A percentile compares a stretch with the other conserved stretches of the same genome.
Evolutionary conservation across 2,797 vertebrate genomes (phyloP).

Genomic region (Anguilla marmorata): DNA sequence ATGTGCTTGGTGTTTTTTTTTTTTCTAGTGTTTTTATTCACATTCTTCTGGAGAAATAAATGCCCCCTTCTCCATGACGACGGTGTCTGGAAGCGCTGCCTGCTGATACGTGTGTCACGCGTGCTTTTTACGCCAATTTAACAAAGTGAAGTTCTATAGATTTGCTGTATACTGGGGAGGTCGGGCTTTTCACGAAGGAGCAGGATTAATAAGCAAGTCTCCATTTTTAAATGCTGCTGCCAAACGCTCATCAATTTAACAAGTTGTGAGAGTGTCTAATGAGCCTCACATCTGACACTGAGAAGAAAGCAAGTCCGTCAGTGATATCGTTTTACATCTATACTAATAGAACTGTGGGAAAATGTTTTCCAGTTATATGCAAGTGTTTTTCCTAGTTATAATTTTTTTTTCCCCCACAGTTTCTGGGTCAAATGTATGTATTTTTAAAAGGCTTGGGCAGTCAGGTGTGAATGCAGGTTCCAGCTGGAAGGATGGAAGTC

Average conservation of each 20-base stretch:
- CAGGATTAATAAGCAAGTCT: neutral
- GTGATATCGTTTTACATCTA: constrained; percentile 5
- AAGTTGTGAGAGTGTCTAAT: neutral
- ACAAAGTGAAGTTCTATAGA: neutral
- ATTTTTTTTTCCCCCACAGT: neutral
- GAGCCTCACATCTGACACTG: neutral
- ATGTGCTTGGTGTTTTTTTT: neutral
- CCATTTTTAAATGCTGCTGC: neutral
- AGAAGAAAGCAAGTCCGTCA: neutral
- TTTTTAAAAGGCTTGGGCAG: constrained; percentile 8
- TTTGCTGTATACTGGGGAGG: neutral
- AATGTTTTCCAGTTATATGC: neutral
- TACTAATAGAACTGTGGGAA: neutral
- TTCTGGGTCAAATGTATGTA: neutral
- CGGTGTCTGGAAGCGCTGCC: neutral
- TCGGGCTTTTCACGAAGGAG: neutral
- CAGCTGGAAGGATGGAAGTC: neutral
- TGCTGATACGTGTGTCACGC: neutral
- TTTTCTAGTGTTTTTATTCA: neutral
- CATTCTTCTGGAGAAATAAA: neutral
- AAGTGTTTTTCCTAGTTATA: neutral
- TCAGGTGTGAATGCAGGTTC: constrained; percentile 11
- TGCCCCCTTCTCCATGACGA: neutral
- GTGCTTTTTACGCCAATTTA: neutral
- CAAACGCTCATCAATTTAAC: neutral